Conservation (phyloP, 2,113 vertebrate genomes). For the Clarias gariepinus region DNA sequence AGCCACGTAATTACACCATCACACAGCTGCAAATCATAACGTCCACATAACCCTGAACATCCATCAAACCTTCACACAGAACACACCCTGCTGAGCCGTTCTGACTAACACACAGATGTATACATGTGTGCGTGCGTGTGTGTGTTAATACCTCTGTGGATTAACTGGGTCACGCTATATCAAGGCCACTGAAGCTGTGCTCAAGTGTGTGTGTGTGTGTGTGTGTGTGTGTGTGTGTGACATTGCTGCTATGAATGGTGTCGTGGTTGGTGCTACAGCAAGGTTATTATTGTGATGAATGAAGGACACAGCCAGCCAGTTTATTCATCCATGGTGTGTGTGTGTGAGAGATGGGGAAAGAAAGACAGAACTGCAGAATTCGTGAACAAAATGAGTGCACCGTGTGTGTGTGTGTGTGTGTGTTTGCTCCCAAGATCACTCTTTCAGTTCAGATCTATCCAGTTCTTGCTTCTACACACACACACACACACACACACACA, state of each 20-base stretch:
- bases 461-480: background rate
- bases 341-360: conserved; percentile 15
- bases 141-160: background rate
- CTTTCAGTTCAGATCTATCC: no score
- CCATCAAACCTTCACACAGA: background rate
- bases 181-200: conserved; percentile 30
- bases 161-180: conserved; percentile 39
- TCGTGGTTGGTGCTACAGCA: conserved; percentile 33
- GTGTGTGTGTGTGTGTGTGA: background rate
- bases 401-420: conserved; percentile 25
- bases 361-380: conserved; percentile 7
- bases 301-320: conserved; percentile 35
- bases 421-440: no score
- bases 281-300: conserved; percentile 38
- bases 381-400: conserved; percentile 23
- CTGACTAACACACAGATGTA: background rate
- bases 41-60: background rate
- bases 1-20: background rate
- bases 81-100: background rate
- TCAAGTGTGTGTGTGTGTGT: background rate
- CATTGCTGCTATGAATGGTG: conserved; percentile 22
- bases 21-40: background rate
- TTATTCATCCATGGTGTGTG: background rate
- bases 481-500: background rate
- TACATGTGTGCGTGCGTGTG: conserved; percentile 24